Evolutionary conservation across 1,140 invertebrate species (phyloP), one percentile per base, ranked within the genome.

Genomic region (Drosophila santomea): DNA sequence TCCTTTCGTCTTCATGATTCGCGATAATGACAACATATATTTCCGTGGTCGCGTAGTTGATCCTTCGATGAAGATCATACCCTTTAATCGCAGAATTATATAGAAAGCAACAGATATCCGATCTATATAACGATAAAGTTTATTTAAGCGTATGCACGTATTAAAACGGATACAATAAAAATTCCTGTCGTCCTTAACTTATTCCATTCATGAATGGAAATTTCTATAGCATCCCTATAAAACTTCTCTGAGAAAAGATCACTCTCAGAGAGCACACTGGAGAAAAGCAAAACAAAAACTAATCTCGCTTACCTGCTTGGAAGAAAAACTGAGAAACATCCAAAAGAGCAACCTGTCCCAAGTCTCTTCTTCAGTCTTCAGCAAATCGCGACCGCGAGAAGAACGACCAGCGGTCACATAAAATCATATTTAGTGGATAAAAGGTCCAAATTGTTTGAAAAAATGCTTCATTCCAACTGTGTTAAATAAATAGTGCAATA

Each of bases 341-440:
- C 47, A 15, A 38, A 56, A 64, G 38, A 62, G 45, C 63, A 41
- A 57, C 64, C 74, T 71, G 56, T 23, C 44, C 11, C 55, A 39
- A 55, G 73, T 77, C 56, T 72, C 82, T 72, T 88, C 79, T 75
- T 89, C 54, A 84, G 80, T 88, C 75, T 59, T 38, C n/a, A 59
- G 38, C 28, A 60, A 38, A 66, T 66, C 64, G 52, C 68, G 64
- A 58, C 32, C 57, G 68, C 38, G 66, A 59, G 50, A 63, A 61
- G 52, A 55, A 54, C 59, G 45, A 36, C 28, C 17, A 58, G 62
- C 59, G 74, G 45, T 47, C 43, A 52, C 59, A 43, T 32, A 4
- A 61, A 54, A 39, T 17, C 32, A 52, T 3, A 41, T 39, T 25
- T 8, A 15, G 17, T 11, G 23, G 20, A 3, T 15, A 3, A 36